Conservation (phyloP, 2,113 vertebrate genomes). For the Scartelaos histophorus region DNA sequence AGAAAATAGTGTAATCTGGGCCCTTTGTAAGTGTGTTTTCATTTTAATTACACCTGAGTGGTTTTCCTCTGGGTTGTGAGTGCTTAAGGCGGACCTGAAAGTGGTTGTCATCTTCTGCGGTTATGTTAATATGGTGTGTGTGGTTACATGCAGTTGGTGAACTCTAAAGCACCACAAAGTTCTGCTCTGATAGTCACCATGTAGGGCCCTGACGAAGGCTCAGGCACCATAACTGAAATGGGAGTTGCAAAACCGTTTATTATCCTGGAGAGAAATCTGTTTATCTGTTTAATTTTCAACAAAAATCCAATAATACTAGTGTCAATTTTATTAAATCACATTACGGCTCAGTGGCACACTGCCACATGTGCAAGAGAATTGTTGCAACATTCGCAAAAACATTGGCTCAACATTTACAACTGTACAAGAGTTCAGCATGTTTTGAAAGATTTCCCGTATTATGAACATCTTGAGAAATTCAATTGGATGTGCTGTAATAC, state of each 20-base stretch:
- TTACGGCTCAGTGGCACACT: neutral
- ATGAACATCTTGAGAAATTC: slow-evolving; percentile 27
- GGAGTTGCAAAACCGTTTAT: slow-evolving; percentile 48
- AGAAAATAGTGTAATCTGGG: too few species aligned
- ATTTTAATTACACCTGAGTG: neutral
- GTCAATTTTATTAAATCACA: neutral
- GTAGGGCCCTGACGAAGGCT: neutral
- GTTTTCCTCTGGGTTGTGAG: neutral
- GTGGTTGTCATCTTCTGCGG: slow-evolving; percentile 8
- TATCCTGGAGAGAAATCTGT: slow-evolving; percentile 70
- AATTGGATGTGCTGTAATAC: slow-evolving; percentile 9
- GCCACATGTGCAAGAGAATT: slow-evolving; percentile 31
- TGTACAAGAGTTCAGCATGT: slow-evolving; percentile 13
- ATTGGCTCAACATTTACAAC: slow-evolving; percentile 42
- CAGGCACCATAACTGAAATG: slow-evolving; percentile 56
- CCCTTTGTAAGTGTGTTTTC: neutral
- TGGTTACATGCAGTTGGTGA: slow-evolving; percentile 10
- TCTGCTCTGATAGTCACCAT: neutral
- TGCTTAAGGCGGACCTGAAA: slow-evolving; percentile 23
- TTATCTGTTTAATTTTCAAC: slow-evolving; percentile 56
- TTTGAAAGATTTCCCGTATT: slow-evolving; percentile 61
- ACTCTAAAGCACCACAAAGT: slow-evolving; percentile 10
- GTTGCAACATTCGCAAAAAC: slow-evolving; percentile 56
- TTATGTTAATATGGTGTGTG: slow-evolving; percentile 9
- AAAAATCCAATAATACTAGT: neutral